Percentiles rank a stretch among this genome's conserved stretches.
phyloP scores from a whole-genome alignment of 2,113 vertebrate species.

The Pterocles burchelli region DNA sequence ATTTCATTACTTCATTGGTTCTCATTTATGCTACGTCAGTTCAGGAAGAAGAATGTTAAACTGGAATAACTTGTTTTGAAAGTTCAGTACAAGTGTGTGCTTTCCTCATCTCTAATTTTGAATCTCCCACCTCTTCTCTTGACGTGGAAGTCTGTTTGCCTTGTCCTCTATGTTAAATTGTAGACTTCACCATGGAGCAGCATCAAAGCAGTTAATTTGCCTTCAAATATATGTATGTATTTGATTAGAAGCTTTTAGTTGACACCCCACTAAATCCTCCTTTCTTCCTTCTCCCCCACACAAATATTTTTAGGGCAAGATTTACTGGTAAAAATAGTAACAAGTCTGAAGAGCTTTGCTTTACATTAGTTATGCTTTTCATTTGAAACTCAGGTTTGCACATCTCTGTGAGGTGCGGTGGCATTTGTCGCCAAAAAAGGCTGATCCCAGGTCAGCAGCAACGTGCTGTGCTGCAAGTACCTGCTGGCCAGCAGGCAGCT shows the following conservation, averaged over 20 bases:
- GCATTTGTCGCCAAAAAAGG: neutral
- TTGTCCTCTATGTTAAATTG: neutral
- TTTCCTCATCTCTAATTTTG: conserved; percentile 41
- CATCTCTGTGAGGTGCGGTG: accelerated
- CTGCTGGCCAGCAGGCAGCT: neutral
- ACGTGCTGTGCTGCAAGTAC: accelerated
- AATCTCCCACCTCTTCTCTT: conserved; percentile 23
- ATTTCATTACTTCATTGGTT: conserved; percentile 57
- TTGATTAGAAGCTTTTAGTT: conserved; percentile 28
- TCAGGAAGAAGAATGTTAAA: conserved; percentile 57
- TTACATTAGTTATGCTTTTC: neutral
- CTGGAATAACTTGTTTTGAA: conserved; percentile 68
- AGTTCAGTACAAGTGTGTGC: conserved; percentile 54
- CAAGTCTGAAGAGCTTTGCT: neutral
- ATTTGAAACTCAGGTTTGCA: accelerated
- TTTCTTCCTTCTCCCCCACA: neutral
- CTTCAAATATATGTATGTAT: neutral
- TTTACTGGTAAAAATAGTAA: conserved; percentile 59
- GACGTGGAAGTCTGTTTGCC: conserved; percentile 7
- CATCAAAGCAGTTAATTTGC: conserved; percentile 19
- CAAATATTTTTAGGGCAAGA: conserved; percentile 42
- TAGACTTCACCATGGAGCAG: neutral
- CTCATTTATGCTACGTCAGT: conserved; percentile 53
- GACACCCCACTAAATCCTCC: conserved; percentile 7
- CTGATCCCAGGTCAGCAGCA: neutral